A percentile compares a stretch with the other conserved stretches of the same genome.
phyloP scores from a whole-genome alignment of 2,113 vertebrate genomes.

The Raphicerus campestris region DNA sequence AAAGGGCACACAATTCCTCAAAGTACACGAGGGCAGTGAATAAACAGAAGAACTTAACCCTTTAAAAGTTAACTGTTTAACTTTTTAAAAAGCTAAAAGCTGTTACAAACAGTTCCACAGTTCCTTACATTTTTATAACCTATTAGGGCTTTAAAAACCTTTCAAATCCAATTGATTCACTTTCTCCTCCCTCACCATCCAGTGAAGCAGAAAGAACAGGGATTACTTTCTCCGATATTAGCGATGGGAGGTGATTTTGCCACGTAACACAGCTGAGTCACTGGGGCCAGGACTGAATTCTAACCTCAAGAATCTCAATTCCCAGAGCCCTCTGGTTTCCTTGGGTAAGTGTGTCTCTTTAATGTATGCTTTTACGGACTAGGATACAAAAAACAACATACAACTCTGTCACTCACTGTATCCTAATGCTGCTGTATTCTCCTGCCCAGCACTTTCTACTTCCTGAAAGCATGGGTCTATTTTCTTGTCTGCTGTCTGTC shows the following conservation, averaged over 20 bases:
- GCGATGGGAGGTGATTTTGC: neutral
- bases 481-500: neutral
- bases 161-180: neutral
- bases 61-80: neutral
- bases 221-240: neutral
- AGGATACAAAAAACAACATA: neutral
- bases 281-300: neutral
- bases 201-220: neutral
- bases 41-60: neutral
- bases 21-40: neutral
- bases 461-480: neutral
- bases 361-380: accelerated
- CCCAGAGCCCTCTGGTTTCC: neutral
- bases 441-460: neutral
- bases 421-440: neutral
- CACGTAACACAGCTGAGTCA: neutral
- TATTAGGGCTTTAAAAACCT: neutral
- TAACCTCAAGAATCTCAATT: neutral
- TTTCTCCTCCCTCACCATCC: neutral
- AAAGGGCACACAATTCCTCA: neutral
- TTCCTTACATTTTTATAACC: neutral
- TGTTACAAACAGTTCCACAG: neutral
- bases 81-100: neutral
- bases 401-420: neutral
- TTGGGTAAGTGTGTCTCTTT: neutral